These are phyloP conservation scores for Saxicola maurus DNA, from an alignment of 2,797 vertebrate genomes.

Conservation along the genomic window DNA sequence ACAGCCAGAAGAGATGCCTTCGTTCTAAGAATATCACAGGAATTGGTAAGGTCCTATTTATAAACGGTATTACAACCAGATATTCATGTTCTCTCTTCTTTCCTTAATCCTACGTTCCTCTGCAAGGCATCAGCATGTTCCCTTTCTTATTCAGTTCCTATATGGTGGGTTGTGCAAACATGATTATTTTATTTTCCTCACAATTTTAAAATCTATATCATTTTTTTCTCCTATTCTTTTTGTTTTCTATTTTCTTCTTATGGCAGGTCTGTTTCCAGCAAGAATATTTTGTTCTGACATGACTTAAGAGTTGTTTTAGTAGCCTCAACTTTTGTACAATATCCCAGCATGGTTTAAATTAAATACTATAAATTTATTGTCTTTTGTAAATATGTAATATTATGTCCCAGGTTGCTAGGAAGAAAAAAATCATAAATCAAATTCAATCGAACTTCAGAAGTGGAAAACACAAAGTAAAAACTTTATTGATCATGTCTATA, in stretches of 20 bases:
- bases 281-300: background rate
- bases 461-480: background rate
- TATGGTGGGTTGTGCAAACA: background rate
- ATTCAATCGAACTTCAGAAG: background rate
- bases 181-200: background rate
- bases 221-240: background rate
- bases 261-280: background rate
- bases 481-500: background rate
- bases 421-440: background rate
- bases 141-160: background rate
- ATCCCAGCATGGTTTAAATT: background rate
- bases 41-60: background rate
- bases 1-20: background rate
- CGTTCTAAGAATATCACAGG: background rate
- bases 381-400: background rate
- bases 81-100: background rate
- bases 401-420: background rate
- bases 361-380: background rate
- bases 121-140: fast-evolving
- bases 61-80: background rate
- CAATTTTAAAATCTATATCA: background rate
- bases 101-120: background rate
- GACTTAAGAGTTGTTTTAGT: background rate
- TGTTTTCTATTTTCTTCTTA: background rate
- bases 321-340: background rate